Evolutionary conservation across 2,888 invertebrate genomes (phyloP).

Genomic region (Trissolcus brochymenae): DNA sequence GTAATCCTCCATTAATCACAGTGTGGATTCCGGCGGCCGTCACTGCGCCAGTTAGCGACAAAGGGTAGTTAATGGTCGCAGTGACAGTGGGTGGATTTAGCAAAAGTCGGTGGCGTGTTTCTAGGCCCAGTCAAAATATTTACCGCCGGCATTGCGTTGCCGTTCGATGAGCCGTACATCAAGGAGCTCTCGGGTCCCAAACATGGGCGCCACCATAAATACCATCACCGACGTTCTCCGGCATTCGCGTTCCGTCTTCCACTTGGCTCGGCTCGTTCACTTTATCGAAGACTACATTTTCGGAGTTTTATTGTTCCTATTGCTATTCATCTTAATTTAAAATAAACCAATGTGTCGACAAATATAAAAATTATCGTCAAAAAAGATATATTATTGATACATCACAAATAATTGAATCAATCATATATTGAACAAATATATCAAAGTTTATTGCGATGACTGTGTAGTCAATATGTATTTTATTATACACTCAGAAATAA

Average conservation of each 20-base stretch:
- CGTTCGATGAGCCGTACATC: conserved; percentile 62
- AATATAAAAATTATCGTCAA: too few relatives aligned
- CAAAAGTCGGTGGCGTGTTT: conserved; percentile 48
- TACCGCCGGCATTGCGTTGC: conserved; percentile 49
- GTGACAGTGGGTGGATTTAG: conserved; percentile 48
- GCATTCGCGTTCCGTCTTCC: conserved; percentile 28
- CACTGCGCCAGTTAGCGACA: conserved; percentile 56
- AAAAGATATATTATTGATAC: too few relatives aligned
- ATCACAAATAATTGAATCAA: too few relatives aligned
- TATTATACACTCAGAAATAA: too few relatives aligned
- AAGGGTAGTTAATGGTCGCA: conserved; percentile 59
- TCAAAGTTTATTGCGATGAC: too few relatives aligned
- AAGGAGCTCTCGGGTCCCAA: conserved; percentile 51
- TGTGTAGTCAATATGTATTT: too few relatives aligned
- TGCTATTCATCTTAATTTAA: background rate
- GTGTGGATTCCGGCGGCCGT: conserved; percentile 54
- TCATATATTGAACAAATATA: too few relatives aligned
- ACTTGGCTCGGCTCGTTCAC: background rate
- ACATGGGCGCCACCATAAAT: conserved; percentile 64
- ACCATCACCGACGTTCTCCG: conserved; percentile 49
- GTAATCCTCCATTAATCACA: conserved; percentile 58
- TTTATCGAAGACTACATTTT: background rate
- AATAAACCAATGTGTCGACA: background rate
- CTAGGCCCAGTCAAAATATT: conserved; percentile 61
- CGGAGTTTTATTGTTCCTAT: background rate